Base-by-base conservation (phyloP, 2,888 invertebrate genomes). In the Clanis bilineata region DNA sequence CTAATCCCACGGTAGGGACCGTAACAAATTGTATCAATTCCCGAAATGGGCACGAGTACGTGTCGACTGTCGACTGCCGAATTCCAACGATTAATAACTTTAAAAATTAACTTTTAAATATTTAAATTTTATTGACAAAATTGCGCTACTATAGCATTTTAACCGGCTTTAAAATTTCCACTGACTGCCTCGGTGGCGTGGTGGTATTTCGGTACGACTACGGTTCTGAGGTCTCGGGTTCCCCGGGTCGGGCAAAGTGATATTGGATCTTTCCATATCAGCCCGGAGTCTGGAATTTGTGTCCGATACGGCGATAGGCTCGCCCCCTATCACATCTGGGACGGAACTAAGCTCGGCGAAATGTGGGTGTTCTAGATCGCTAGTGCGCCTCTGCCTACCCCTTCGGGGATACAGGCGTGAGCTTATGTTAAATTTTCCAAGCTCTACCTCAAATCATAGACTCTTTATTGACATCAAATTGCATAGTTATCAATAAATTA, bases 1-100 rank as follows among this genome's bases (percentile, higher is more conserved):
- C 66, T 63, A 71, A 80, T 79, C 74, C 69, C 63, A 62, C 63
- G 65, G 69, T 68, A 69, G 66, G 66, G 68, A 60, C 75, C 81
- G 77, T 76, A 75, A 83, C 84, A 76, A 85, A 88, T 83, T 76
- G 68, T 62, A 70, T 66, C 70, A 68, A 74, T 77, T 69, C 74
- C 73, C 77, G 73, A 80, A 86, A 82, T 76, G 73, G 74, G 75
- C 68, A 69, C 74, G 67, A 64, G 66, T 76, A 79, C 76, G 74
- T 71, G 76, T 69, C 71, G 59, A 63, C 58, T 60, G 65, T 62
- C 64, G 58, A 62, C 58, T 67, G 65, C 65, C 61, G 65, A 68
- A 71, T 67, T 71, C 70, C 66, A 67, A 67, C 64, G 64, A 59
- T 62, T 38, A 57, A 45, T 45, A 38, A 43, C 70, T 69, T 66